Percentiles rank a stretch among this genome's conserved stretches.
These are phyloP conservation scores for Anarsia innoxiella DNA, from an alignment of 2,888 invertebrate genomes.

Conservation along the genomic window DNA sequence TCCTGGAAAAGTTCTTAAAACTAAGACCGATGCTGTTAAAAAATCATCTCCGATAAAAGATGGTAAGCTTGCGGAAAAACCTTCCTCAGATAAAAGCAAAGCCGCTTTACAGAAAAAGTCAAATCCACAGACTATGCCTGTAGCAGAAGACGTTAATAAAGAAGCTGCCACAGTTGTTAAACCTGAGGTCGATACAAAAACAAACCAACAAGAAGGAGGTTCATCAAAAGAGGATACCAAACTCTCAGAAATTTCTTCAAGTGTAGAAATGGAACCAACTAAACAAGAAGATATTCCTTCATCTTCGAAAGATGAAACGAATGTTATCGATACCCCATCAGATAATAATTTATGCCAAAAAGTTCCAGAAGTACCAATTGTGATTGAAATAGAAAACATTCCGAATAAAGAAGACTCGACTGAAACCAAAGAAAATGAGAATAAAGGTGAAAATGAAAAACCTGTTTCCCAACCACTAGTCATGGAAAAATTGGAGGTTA, in stretches of 20 bases:
- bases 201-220: background rate
- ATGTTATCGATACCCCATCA: slow-evolving; percentile 6
- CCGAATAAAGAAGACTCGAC: slow-evolving; percentile 32
- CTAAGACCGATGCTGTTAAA: background rate
- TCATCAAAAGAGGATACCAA: slow-evolving; percentile 1
- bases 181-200: background rate
- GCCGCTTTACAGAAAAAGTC: background rate
- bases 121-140: no score
- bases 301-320: slow-evolving; percentile 4
- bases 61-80: background rate
- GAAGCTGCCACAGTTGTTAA: no score
- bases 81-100: background rate
- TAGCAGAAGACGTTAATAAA: no score
- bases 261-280: background rate
- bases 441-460: slow-evolving; percentile 22
- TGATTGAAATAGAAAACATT: slow-evolving; percentile 42
- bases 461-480: slow-evolving; percentile 13
- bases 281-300: background rate
- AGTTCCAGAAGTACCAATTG: slow-evolving; percentile 16
- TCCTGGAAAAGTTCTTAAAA: background rate
- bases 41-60: no score
- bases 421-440: slow-evolving; percentile 6
- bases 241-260: background rate
- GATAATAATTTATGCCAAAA: no score
- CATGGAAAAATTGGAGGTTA: slow-evolving; percentile 24